Conservation (phyloP, 2,888 invertebrate genomes). For the Cryptus armator region DNA sequence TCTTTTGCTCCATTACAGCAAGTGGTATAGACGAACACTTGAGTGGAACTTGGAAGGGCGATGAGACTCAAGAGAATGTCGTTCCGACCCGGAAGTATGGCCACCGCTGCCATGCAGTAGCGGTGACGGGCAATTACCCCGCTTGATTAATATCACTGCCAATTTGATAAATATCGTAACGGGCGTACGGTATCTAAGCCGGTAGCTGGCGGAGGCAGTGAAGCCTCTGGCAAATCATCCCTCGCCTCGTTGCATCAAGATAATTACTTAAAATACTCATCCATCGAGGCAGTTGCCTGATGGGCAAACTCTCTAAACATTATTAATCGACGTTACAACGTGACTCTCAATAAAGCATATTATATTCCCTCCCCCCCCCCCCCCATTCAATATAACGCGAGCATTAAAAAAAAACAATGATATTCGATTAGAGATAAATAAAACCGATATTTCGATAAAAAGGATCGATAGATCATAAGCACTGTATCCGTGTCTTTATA, state of each 20-base stretch:
- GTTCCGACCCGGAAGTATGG: slow-evolving; percentile 63
- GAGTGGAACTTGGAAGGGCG: slow-evolving; percentile 44
- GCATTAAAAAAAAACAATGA: not conserved
- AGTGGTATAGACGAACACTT: slow-evolving; percentile 39
- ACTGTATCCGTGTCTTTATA: not conserved
- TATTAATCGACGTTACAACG: slow-evolving; percentile 63
- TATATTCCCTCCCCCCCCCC: slow-evolving; percentile 20
- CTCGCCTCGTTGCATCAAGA: slow-evolving; percentile 62
- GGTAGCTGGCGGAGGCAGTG: slow-evolving; percentile 34
- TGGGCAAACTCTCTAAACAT: slow-evolving; percentile 47
- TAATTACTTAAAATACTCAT: slow-evolving; percentile 69
- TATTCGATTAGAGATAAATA: no score
- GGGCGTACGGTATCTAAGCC: slow-evolving; percentile 61
- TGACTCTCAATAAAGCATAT: not conserved
- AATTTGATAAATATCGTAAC: slow-evolving; percentile 69
- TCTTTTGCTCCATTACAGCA: slow-evolving; percentile 9
- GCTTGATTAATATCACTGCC: slow-evolving; percentile 69
- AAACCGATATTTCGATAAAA: no score
- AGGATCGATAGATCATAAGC: not conserved
- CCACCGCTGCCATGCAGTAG: slow-evolving; percentile 36
- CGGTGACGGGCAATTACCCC: slow-evolving; percentile 66
- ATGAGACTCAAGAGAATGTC: slow-evolving; percentile 60
- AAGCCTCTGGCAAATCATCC: slow-evolving; percentile 59
- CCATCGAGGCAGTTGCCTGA: slow-evolving; percentile 55
- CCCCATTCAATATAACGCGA: not conserved